Base-by-base conservation (phyloP, 2,113 vertebrate species). In the Cheilinus undulatus region DNA sequence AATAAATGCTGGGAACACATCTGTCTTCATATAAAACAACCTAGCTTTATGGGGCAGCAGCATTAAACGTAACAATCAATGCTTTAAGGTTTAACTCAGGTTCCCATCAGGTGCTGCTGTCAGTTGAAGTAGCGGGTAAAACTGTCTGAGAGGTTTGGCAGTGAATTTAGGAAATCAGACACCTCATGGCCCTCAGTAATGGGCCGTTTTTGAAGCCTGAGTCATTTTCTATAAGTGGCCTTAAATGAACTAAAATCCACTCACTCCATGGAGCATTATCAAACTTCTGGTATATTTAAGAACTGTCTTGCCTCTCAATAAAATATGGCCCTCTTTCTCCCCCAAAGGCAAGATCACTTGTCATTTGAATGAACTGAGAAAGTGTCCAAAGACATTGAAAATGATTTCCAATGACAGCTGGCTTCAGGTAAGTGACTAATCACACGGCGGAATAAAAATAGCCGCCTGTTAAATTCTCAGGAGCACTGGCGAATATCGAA, bases 361-460 rank as follows among this genome's bases (percentile, higher is more conserved):
- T 85, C 78, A 79, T 87, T 82, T 79, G 83, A 85, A 89, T 79
- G 79, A 86, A 85, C 84, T 64, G 72, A 83, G 59, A 74, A 91
- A 87, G 85, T 70, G 75, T 86, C 89, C 84, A 74, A 89, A 91
- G 86, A 90, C 82, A 48, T 70, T 14, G 82, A 82, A 84, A 89
- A 86, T 88, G 86, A 91, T 90, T 90, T 91, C 86, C 89, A 86
- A 86, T 92, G 91, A 91, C 89, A 87, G 83, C 64, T 78, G 43
- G 69, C 83, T 89, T 89, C 83, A 86, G 76, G 83, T 88, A 85
- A 88, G 87, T 90, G 86, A 90, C 90, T 85, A 87, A 90, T 91
- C 85, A 85, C 81, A 36, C 7, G 19, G 63, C 51, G 3, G 85
- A 73, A 66, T 86, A 89, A 88, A 90, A 92, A 90, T 88, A 88